phyloP scores from a whole-genome alignment of 1,140 invertebrate genomes.

The Aphaenogaster ashmeadi region DNA sequence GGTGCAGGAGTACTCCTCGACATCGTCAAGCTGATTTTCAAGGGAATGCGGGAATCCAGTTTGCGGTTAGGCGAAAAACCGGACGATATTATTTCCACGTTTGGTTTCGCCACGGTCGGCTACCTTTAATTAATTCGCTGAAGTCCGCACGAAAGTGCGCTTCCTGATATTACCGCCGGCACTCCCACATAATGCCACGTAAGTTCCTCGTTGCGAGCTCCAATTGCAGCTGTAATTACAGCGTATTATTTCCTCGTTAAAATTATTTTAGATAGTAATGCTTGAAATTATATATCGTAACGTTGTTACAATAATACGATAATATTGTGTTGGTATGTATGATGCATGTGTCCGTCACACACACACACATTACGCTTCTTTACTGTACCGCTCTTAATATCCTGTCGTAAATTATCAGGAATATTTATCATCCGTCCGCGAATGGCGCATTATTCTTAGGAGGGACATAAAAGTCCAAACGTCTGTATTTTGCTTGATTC shows the following conservation, averaged over 20 bases:
- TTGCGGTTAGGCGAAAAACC: constrained; percentile 50
- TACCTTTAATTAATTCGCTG: constrained; percentile 47
- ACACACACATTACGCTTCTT: no score
- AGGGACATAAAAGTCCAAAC: not conserved
- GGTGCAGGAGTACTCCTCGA: not conserved
- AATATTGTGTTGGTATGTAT: not conserved
- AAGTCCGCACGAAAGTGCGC: constrained; percentile 15
- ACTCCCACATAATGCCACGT: not conserved
- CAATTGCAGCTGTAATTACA: constrained; percentile 24
- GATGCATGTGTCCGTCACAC: no score
- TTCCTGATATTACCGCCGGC: constrained; percentile 32
- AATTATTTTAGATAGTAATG: not conserved
- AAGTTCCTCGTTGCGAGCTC: not conserved
- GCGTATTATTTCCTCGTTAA: not conserved
- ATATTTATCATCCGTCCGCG: not conserved
- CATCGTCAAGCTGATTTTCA: constrained; percentile 25
- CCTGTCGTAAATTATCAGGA: not conserved
- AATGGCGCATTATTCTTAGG: not conserved
- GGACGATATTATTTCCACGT: constrained; percentile 50
- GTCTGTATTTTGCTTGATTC: not conserved
- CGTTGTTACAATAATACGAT: not conserved
- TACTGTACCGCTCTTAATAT: not conserved
- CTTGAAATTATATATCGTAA: not conserved
- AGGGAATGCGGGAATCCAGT: not conserved
- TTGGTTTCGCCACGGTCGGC: constrained; percentile 1